Evolutionary conservation across 2,888 invertebrate genomes (phyloP).

Genomic region (Tyria jacobaeae): DNA sequence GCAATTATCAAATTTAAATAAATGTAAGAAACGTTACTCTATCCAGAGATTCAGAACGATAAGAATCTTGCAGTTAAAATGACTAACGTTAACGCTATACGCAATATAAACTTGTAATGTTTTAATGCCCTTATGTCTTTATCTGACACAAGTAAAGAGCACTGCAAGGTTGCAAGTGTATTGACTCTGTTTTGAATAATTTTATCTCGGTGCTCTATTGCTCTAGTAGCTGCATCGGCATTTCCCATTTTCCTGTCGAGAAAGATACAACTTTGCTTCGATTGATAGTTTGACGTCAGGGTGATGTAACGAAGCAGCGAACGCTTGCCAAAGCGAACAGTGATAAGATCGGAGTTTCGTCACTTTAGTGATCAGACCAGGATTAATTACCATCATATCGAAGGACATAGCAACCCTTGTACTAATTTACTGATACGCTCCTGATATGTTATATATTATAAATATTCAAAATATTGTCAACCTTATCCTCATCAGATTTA

Average conservation of each 20-base stretch:
- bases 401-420: slow-evolving; percentile 20
- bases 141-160: slow-evolving; percentile 84
- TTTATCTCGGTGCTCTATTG: slow-evolving; percentile 78
- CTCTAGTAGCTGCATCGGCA: slow-evolving; percentile 71
- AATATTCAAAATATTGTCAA: slow-evolving; percentile 36
- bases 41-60: slow-evolving; percentile 9
- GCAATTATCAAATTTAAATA: neutral
- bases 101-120: slow-evolving; percentile 72
- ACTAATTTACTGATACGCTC: slow-evolving; percentile 28
- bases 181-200: slow-evolving; percentile 83
- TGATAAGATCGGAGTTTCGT: slow-evolving; percentile 58
- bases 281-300: slow-evolving; percentile 76
- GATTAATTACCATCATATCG: slow-evolving; percentile 32
- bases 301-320: slow-evolving; percentile 76
- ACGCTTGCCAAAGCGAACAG: slow-evolving; percentile 72
- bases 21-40: neutral
- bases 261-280: slow-evolving; percentile 65
- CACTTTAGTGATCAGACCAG: slow-evolving; percentile 44
- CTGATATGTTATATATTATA: slow-evolving; percentile 19
- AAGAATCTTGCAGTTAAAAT: slow-evolving; percentile 31
- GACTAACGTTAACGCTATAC: slow-evolving; percentile 53
- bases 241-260: slow-evolving; percentile 57
- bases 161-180: slow-evolving; percentile 85
- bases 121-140: slow-evolving; percentile 82
- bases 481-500: slow-evolving; percentile 25